These are phyloP conservation scores for Clanis bilineata DNA, from an alignment of 2,888 invertebrate species.

Conservation along the genomic window DNA sequence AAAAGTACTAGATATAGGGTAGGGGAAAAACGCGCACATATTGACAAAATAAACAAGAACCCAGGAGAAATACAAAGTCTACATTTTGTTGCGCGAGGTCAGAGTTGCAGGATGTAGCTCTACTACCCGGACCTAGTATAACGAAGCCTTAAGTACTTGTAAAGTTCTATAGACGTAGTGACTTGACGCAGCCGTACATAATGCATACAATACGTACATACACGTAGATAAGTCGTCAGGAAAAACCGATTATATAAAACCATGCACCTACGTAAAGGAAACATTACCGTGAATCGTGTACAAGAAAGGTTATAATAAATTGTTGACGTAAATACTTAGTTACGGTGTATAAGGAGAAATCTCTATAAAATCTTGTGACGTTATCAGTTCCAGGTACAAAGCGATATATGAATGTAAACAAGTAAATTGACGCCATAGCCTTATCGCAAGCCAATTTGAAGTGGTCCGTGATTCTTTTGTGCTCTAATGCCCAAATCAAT, in stretches of 20 bases:
- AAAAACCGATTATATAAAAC: conserved; percentile 9
- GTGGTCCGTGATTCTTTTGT: neutral
- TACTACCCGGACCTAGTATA: too few species aligned
- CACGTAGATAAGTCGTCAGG: neutral
- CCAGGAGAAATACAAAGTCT: too few species aligned
- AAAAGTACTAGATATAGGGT: too few species aligned
- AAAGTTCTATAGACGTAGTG: too few species aligned
- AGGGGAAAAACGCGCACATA: too few species aligned
- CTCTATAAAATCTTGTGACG: neutral
- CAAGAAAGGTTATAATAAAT: neutral
- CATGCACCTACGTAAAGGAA: neutral
- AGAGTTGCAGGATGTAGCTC: too few species aligned
- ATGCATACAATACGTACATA: neutral
- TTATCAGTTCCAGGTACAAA: conserved; percentile 14
- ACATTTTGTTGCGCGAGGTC: too few species aligned
- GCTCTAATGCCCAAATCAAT: too few species aligned
- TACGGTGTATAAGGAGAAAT: conserved; percentile 3
- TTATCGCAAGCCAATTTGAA: neutral
- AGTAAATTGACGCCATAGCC: neutral
- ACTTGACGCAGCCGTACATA: neutral
- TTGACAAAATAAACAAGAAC: too few species aligned
- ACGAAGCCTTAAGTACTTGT: too few species aligned
- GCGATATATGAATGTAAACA: conserved; percentile 4
- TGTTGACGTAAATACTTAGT: conserved; percentile 9
- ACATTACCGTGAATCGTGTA: conserved; percentile 4